Percentiles rank a stretch among this genome's conserved stretches.
phyloP scores from a whole-genome alignment of 2,888 invertebrate genomes.

The Rhamphomyia laevipes region DNA sequence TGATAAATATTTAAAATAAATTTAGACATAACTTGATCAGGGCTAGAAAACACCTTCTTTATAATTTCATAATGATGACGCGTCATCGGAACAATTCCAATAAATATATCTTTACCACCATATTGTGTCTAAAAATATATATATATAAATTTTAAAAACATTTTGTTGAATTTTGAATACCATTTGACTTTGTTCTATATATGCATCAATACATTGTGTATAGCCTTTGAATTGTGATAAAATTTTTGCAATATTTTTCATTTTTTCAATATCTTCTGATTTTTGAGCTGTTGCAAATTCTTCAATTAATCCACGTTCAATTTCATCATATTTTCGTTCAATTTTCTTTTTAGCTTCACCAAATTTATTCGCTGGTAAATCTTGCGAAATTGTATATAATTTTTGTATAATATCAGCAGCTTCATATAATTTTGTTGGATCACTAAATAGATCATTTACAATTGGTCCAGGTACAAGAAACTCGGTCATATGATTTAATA shows the following conservation, averaged over 20 bases:
- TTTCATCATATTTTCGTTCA: constrained; percentile 78
- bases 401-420: constrained; percentile 98
- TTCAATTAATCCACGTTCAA: constrained; percentile 79
- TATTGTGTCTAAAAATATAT: constrained; percentile 58
- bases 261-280: constrained; percentile 68
- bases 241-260: constrained; percentile 88
- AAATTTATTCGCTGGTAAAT: constrained; percentile 79
- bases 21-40: constrained; percentile 95
- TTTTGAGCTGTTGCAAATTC: constrained; percentile 88
- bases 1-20: constrained; percentile 94
- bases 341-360: constrained; percentile 76
- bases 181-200: constrained; percentile 92
- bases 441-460: constrained; percentile 75
- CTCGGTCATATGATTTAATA: constrained; percentile 85
- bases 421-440: constrained; percentile 65
- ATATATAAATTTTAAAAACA: not conserved
- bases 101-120: constrained; percentile 79
- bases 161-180: constrained; percentile 34
- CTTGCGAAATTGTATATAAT: constrained; percentile 88
- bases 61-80: constrained; percentile 74
- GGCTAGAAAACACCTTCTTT: constrained; percentile 84
- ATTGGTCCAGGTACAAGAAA: constrained; percentile 79
- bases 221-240: constrained; percentile 95
- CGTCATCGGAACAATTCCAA: constrained; percentile 80
- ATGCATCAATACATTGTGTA: constrained; percentile 91